A percentile compares a stretch with the other conserved stretches of the same genome.
Conservation (phyloP, 1,140 invertebrate genomes). For the Ectropis grisescens region DNA sequence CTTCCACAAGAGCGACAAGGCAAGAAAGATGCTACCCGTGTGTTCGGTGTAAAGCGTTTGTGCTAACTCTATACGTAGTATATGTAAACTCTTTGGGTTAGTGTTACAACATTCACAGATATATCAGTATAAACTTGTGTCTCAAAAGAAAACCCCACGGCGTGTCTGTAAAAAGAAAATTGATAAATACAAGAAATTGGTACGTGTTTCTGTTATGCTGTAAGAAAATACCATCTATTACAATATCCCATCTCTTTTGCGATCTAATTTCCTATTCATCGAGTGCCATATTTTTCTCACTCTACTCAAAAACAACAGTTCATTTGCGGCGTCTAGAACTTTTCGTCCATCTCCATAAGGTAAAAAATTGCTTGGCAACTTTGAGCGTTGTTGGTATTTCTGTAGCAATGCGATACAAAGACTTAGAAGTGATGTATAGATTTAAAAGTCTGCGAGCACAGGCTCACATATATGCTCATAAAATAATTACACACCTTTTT, state of each 20-base stretch:
- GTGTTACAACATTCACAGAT: no score
- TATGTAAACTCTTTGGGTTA: no score
- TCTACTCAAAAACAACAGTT: constrained; percentile 7
- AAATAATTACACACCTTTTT: no score
- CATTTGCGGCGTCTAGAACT: not conserved
- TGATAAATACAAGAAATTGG: constrained; percentile 8
- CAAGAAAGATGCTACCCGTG: no score
- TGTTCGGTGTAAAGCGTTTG: no score
- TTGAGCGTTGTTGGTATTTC: constrained; percentile 6
- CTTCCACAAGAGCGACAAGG: no score
- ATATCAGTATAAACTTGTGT: no score
- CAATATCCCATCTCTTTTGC: constrained; percentile 16
- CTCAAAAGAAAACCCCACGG: no score
- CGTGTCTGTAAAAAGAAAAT: constrained; percentile 7
- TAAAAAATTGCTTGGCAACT: not conserved
- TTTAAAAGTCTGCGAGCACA: no score
- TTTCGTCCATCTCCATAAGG: not conserved
- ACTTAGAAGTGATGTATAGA: no score
- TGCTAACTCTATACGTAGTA: no score
- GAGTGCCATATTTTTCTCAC: constrained; percentile 18
- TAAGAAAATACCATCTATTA: constrained; percentile 15
- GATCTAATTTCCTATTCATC: constrained; percentile 22
- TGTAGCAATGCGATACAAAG: constrained; percentile 16
- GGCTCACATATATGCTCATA: no score
- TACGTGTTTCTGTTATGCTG: constrained; percentile 1